Evolutionary conservation across 2,888 invertebrate genomes (phyloP).

Genomic region (Eupelmus urozonus): DNA sequence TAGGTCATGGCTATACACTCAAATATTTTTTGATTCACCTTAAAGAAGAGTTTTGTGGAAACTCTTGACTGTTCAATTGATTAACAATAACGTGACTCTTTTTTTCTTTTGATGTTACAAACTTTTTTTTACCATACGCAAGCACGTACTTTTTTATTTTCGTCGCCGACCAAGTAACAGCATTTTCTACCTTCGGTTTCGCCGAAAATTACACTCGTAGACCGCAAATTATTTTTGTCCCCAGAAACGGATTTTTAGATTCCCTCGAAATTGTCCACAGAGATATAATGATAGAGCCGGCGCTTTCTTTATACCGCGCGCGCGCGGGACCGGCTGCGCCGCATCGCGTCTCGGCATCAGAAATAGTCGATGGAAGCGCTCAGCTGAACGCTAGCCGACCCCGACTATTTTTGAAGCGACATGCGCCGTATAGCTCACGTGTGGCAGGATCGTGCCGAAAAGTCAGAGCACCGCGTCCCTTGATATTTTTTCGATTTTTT

Average conservation of each 20-base stretch:
- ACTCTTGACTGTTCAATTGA: conserved; percentile 52
- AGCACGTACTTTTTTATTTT: background rate
- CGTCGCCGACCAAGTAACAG: too few species aligned
- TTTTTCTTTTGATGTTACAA: conserved; percentile 16
- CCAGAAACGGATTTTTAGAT: background rate
- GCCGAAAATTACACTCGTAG: background rate
- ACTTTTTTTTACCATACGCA: too few species aligned
- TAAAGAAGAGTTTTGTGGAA: conserved; percentile 56
- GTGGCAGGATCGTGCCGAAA: conserved; percentile 19
- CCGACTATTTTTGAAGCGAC: conserved; percentile 57
- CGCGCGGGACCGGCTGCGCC: too few species aligned
- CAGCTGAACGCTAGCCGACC: conserved; percentile 26
- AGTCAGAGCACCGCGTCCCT: background rate
- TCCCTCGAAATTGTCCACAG: background rate
- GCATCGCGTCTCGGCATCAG: conserved; percentile 20
- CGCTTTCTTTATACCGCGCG: conserved; percentile 17
- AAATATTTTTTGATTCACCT: conserved; percentile 36
- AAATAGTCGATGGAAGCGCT: conserved; percentile 50
- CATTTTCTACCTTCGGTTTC: too few species aligned
- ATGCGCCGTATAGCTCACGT: conserved; percentile 13
- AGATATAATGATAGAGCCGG: conserved; percentile 23
- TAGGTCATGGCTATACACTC: conserved; percentile 53
- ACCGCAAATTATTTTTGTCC: background rate
- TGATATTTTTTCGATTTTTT: background rate
- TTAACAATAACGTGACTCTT: conserved; percentile 41